Percentiles rank a stretch among this genome's conserved stretches.
Evolutionary conservation across 2,113 vertebrate species (phyloP).

Genomic region (Prionailurus viverrinus): DNA sequence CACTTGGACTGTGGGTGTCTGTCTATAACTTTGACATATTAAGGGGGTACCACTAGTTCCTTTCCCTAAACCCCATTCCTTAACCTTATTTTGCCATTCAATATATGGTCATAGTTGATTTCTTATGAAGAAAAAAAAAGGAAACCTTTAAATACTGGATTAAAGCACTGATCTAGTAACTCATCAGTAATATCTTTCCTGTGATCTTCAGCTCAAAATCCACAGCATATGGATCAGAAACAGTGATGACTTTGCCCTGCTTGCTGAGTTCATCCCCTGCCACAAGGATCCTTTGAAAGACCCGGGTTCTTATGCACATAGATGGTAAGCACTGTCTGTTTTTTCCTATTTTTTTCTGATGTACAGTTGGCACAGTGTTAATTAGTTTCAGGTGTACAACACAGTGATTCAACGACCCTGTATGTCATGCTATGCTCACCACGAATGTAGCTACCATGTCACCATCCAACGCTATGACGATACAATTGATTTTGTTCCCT

Average conservation of each 20-base stretch:
- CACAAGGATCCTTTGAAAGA: neutral
- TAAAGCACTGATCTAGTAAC: neutral
- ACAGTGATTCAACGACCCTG: neutral
- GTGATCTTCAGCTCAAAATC: conserved; percentile 84
- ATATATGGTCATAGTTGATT: neutral
- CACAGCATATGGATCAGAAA: conserved; percentile 84
- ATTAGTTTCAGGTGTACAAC: neutral
- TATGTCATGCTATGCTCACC: neutral
- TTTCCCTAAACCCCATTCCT: neutral
- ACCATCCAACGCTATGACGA: neutral
- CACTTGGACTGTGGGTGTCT: too few species aligned
- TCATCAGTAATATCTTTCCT: conserved; percentile 73
- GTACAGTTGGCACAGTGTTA: neutral
- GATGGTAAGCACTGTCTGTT: neutral
- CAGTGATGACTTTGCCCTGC: neutral
- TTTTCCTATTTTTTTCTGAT: neutral
- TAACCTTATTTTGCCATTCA: neutral
- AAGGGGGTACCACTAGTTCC: neutral
- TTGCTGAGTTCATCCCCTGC: neutral
- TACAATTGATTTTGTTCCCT: neutral
- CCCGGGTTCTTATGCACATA: neutral
- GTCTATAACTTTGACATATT: neutral
- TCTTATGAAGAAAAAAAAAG: neutral
- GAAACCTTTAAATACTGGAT: neutral
- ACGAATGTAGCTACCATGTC: neutral